A percentile compares a stretch with the other conserved stretches of the same genome.
Conservation (phyloP, 2,113 vertebrate genomes). For the Passer domesticus region DNA sequence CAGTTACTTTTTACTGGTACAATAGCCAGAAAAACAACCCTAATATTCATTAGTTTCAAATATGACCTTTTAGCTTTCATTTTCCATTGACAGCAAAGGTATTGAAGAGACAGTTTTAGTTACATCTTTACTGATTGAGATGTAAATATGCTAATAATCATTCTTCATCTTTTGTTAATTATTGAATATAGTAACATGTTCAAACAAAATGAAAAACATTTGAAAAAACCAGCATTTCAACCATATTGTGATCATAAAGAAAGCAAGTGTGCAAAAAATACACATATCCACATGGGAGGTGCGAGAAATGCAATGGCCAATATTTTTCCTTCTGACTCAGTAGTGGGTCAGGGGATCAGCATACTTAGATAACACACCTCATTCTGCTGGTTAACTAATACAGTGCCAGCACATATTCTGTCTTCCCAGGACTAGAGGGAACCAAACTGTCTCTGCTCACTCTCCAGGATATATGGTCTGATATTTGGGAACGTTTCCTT, state of each 20-base stretch:
- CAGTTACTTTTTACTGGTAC: background rate
- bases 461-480: background rate
- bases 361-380: background rate
- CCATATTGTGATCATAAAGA: background rate
- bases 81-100: background rate
- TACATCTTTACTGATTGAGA: background rate
- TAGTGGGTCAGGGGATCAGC: background rate
- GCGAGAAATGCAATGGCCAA: background rate
- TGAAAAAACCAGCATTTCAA: background rate
- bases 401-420: background rate
- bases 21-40: background rate
- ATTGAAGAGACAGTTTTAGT: background rate
- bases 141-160: background rate
- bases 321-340: background rate
- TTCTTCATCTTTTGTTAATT: background rate
- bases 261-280: background rate
- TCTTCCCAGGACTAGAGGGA: background rate
- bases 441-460: background rate
- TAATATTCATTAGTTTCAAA: background rate
- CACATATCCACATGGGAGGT: background rate
- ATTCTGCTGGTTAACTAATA: background rate
- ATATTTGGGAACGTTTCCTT: background rate
- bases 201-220: background rate
- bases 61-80: background rate
- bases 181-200: background rate